Base-by-base conservation (phyloP, 2,797 vertebrate genomes). In the Poecilia gillii region DNA sequence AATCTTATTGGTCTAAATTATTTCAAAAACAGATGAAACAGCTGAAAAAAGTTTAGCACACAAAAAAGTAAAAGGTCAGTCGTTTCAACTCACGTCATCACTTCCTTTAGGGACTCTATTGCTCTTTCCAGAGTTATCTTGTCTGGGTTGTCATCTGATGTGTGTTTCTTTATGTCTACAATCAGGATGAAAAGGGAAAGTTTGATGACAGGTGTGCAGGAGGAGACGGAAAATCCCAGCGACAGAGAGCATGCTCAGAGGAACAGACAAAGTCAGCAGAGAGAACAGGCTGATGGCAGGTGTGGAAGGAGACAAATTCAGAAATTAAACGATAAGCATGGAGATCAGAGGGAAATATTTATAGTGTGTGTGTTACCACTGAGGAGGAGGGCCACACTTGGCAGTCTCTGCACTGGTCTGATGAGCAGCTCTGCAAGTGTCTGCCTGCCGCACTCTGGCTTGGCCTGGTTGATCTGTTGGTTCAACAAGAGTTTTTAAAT, bases 161-260 rank as follows among this genome's bases (percentile, higher is more conserved):
- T 99, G 75, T 99, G 99, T 84, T 99, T 99, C 95, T 96, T 99
- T 90, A 99, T 97, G 90, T 99, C 98, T 99, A 89, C 20, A 81
- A 74, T 0, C 7, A 25, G 74, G 45, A 74, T 62, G 74, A 71
- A 47, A 70, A 75, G 36, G 25, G 20, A 75, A 73, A 23, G 41
- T 81, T 84, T 64, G 6, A 6, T 55, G 23, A 64, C 43, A 57
- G n/a, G 74, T 7, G 12, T 64, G 46, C 12, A 4, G 9, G 39
- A 55, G 11, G 39, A 79, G 70, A 83, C 43, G 23, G 81, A 87
- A 82, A 8, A 82, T 36, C 46, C 70, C 23, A 13, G 33, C 72
- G 20, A 64, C 49, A 87, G 11, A 16, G 0, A 39, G 53, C 59
- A 55, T 8, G 20, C 0, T 36, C 25, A 66, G 78, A 77, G 45